Base-by-base conservation (phyloP, 2,888 invertebrate genomes). In the Apotomis turbidana region DNA sequence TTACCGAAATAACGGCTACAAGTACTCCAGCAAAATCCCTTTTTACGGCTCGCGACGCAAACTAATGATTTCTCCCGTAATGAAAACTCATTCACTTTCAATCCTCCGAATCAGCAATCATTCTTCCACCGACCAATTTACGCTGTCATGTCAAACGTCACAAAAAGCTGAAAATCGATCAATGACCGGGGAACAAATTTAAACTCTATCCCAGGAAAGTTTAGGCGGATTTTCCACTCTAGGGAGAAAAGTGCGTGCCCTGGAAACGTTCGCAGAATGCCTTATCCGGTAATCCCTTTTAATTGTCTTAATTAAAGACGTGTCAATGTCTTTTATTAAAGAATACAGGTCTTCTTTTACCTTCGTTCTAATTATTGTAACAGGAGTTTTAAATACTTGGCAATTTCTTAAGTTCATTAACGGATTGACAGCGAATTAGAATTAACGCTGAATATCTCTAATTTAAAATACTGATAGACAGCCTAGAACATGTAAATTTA, bases 281-380 rank as follows among this genome's bases (percentile, higher is more conserved):
- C 59, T 72, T 63, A 72, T 63, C 58, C 68, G n/a, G 68, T 72
- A 63, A 72, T 72, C 72, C 68, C 36, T 68, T 59, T 72, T 72
- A 72, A 72, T 72, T 72, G 72, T 68, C 63, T 63, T 72, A 72
- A 72, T 72, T 72, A 72, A 72, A 72, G 72, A 72, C 68, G 68
- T 72, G 72, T 61, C 71, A 41, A 71, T 71, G 71, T 46, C 68
- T 68, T 54, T 72, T 63, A 68, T 68, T 68, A 58, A 63, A 72
- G 38, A 67, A 15, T 15, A 63, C 44, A 46, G 55, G 68, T 58
- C 57, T 62, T 58, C 59, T 60, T 62, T 52, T 63, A 46, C 13
- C 38, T 57, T 59, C 12, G 13, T 13, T 8, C 52, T n/a, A 58
- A 67, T 49, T 36, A 15, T 4, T 63, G 38, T 49, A n/a, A 55